phyloP scores from a whole-genome alignment of 2,797 vertebrate genomes.

The Rhynchotus rufescens region DNA sequence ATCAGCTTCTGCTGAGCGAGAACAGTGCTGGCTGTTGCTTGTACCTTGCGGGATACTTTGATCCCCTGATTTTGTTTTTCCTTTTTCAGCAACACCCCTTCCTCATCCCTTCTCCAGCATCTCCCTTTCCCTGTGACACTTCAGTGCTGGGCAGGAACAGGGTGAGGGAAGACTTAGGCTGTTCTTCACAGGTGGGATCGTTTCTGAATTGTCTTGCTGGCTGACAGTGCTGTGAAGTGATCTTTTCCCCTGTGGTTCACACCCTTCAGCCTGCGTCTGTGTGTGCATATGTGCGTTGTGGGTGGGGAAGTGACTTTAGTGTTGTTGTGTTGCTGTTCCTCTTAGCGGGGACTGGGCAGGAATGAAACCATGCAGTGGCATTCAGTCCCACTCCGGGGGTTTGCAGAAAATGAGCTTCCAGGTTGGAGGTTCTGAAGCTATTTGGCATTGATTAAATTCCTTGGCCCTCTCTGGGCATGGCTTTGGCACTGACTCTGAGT shows the following conservation, averaged over 20 bases:
- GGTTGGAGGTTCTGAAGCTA: background rate
- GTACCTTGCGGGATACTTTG: background rate
- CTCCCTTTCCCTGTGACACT: background rate
- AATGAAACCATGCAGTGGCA: background rate
- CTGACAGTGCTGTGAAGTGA: background rate
- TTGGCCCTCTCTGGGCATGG: slow-evolving; percentile 5
- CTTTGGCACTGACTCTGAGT: slow-evolving; percentile 42
- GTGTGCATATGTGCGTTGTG: accelerated
- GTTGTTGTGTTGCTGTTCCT: background rate
- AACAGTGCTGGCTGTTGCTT: background rate
- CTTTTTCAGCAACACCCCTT: background rate
- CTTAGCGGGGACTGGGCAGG: background rate
- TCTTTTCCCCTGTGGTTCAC: slow-evolving; percentile 9
- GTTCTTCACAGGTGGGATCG: background rate
- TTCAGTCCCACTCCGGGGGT: background rate
- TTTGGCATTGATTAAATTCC: slow-evolving; percentile 48
- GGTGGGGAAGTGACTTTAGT: background rate
- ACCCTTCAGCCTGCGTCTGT: accelerated
- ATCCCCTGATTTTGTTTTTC: background rate
- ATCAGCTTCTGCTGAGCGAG: background rate
- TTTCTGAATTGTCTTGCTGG: slow-evolving; percentile 8
- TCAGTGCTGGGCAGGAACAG: background rate
- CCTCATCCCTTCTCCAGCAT: background rate
- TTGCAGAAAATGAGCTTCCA: background rate
- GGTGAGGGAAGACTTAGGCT: background rate